These are phyloP conservation scores for Drosophila eohydei DNA, from an alignment of 2,888 invertebrate genomes.

Conservation along the genomic window DNA sequence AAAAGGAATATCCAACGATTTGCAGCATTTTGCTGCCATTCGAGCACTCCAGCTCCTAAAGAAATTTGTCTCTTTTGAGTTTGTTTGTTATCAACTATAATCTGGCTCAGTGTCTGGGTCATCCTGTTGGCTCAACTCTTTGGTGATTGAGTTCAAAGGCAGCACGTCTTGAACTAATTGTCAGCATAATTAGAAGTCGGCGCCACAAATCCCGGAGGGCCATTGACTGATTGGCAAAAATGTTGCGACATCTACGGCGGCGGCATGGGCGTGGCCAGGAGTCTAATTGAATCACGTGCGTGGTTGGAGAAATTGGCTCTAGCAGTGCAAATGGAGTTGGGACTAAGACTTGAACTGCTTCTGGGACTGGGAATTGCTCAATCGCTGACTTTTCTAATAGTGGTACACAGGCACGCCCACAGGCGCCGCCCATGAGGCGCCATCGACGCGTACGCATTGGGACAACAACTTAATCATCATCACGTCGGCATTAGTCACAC, in stretches of 20 bases:
- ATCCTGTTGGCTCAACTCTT: conserved; percentile 6
- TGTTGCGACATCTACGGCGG: conserved; percentile 6
- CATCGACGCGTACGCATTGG: conserved; percentile 58
- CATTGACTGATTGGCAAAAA: conserved; percentile 61
- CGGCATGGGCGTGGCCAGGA: conserved; percentile 14
- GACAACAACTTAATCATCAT: conserved; percentile 78
- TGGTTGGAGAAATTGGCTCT: conserved; percentile 51
- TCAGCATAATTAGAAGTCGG: conserved; percentile 66
- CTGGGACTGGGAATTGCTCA: conserved; percentile 18
- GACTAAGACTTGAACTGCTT: conserved; percentile 14
- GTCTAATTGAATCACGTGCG: conserved; percentile 75
- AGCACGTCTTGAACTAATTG: conserved; percentile 70
- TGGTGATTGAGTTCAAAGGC: conserved; percentile 45
- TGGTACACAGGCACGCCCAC: conserved; percentile 49
- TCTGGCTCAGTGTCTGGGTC: not conserved
- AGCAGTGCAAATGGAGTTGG: conserved; percentile 48
- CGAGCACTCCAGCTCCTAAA: too few relatives aligned
- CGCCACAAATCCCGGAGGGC: conserved; percentile 56
- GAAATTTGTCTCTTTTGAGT: not conserved
- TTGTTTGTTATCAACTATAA: not conserved
- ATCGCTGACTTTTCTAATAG: conserved; percentile 48
- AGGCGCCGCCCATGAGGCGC: conserved; percentile 40
- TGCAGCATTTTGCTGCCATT: not conserved
- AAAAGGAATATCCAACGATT: not conserved
- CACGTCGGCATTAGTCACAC: conserved; percentile 77